Evolutionary conservation across 92 coral and sea anemone genomes (phyloP).

Genomic region (Epizoanthus rinbou): DNA sequence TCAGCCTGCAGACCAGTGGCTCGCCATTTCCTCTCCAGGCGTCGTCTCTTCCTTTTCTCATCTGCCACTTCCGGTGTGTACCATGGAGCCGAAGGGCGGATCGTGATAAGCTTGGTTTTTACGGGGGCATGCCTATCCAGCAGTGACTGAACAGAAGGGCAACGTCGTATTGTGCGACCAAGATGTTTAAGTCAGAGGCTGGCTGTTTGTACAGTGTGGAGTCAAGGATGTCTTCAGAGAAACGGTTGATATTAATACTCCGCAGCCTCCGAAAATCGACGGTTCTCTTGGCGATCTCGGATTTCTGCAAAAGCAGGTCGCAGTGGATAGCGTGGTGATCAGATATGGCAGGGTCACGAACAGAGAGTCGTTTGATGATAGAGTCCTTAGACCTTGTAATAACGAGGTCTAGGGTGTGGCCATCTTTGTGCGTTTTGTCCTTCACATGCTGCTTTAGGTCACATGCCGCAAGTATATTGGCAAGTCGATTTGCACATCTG

Average conservation of each 20-base stretch:
- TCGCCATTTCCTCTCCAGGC: conserved; percentile 7
- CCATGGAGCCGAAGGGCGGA: not conserved
- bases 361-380: not conserved
- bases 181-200: not conserved
- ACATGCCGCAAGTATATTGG: not conserved
- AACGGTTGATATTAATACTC: conserved; percentile 26
- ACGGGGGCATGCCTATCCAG: conserved; percentile 6
- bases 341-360: conserved; percentile 24
- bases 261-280: too few species aligned
- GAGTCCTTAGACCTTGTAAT: not conserved
- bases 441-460: conserved; percentile 12
- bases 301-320: not conserved
- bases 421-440: not conserved
- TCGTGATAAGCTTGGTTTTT: not conserved
- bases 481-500: not conserved
- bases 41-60: not conserved
- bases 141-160: conserved; percentile 15
- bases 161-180: not conserved
- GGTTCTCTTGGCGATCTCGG: conserved; percentile 2
- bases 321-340: conserved; percentile 22
- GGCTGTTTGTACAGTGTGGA: not conserved
- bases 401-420: conserved; percentile 19
- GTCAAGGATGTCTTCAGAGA: conserved; percentile 24
- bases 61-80: not conserved
- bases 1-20: not conserved